Evolutionary conservation across 2,797 vertebrate genomes (phyloP), one percentile per base, ranked within the genome.

Genomic region (Otolemur crassicaudatus): DNA sequence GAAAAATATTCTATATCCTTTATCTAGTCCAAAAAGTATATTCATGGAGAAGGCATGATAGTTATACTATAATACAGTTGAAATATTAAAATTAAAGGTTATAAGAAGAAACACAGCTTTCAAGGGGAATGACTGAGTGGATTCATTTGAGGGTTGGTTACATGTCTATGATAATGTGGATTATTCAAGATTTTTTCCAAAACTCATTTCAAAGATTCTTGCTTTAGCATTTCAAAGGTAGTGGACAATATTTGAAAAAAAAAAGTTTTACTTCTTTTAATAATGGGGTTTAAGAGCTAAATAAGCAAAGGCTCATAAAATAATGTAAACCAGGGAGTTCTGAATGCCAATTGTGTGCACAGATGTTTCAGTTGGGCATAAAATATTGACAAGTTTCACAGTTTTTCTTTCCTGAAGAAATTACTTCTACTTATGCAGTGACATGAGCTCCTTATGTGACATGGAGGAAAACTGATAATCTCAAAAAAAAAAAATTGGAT

Each of bases 171-270:
- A 76, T 76, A 81, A 88, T 86, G 27, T 67, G 69, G 90, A 81
- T 97, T 96, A 96, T 43, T 91, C 63, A 90, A 92, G 69, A 76
- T 79, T 80, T 81, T 95, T 67, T 77, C 77, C 73, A 94, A 91
- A 97, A 95, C 34, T 95, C 75, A 67, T 94, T 93, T 96, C 87
- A 97, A 97, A 92, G 69, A 31, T 56, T 92, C 67, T 92, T 73
- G 82, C 11, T 79, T 96, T 96, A 96, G 86, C 96, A 96, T 97
- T 97, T 98, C 97, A 98, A 98, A 98, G 91, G 80, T 96, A 91
- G 72, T 91, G 83, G 92, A 97, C 0, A 2, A 94, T 97, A 97
- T 89, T 94, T 90, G 53, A 13, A 91, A 91, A 94, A 91, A 96
- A 96, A 91, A 95, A 91, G 86, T 97, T 97, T 98, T 76, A 91